These are phyloP conservation scores for Apodemia hepburni DNA, from an alignment of 2,888 invertebrate genomes.

Conservation along the genomic window DNA sequence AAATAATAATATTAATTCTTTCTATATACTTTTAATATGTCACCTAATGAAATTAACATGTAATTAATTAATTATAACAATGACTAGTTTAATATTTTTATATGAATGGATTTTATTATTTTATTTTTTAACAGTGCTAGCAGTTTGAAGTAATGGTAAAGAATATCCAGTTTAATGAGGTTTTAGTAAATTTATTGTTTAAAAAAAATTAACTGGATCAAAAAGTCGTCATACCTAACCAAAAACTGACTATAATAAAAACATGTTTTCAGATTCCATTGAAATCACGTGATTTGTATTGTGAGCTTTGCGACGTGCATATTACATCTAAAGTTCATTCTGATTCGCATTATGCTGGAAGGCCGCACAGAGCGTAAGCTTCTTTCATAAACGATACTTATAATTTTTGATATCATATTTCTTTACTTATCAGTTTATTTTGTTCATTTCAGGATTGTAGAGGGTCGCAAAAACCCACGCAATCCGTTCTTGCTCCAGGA, in stretches of 20 bases:
- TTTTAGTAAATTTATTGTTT: not conserved
- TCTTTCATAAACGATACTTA: not conserved
- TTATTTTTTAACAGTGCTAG: too few relatives aligned
- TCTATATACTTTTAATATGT: too few relatives aligned
- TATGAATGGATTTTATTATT: too few relatives aligned
- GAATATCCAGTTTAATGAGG: too few relatives aligned
- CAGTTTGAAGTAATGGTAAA: too few relatives aligned
- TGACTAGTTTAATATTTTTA: too few relatives aligned
- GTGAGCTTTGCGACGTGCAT: conserved; percentile 71
- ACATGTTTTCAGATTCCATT: conserved; percentile 46
- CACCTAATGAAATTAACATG: too few relatives aligned
- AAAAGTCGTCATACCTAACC: not conserved
- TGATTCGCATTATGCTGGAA: conserved; percentile 72
- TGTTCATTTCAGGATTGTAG: conserved; percentile 50
- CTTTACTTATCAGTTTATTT: conserved; percentile 19
- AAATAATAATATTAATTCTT: too few relatives aligned
- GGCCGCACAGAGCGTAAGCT: conserved; percentile 66
- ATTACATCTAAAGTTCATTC: conserved; percentile 74
- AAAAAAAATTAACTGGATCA: not conserved
- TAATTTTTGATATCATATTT: not conserved
- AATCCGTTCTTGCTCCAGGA: conserved; percentile 51
- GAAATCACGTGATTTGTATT: conserved; percentile 61
- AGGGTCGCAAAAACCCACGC: conserved; percentile 54
- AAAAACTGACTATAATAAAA: not conserved
- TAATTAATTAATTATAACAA: too few relatives aligned